A percentile compares a stretch with the other conserved stretches of the same genome.
Conservation (phyloP, 1,140 invertebrate genomes). For the Zaprionus vittiger region DNA sequence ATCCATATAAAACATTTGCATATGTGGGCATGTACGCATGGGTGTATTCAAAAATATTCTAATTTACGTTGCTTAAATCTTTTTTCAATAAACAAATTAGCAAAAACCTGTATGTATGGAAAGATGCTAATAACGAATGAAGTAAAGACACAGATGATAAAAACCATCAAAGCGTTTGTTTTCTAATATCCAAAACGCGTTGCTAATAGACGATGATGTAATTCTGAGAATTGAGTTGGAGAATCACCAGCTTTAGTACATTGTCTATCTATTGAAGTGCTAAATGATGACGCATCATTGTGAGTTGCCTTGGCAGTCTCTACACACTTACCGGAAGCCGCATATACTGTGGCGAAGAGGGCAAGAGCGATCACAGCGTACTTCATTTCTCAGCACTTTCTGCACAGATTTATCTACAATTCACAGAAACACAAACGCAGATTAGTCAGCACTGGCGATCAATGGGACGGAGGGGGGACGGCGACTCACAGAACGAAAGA, state of each 20-base stretch:
- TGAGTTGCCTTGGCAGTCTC: neutral
- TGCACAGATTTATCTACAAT: slow-evolving; percentile 26
- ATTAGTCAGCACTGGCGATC: slow-evolving; percentile 19
- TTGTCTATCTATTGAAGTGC: slow-evolving; percentile 3
- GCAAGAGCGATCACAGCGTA: slow-evolving; percentile 64
- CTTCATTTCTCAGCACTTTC: slow-evolving; percentile 53
- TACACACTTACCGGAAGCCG: slow-evolving; percentile 67
- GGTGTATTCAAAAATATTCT: slow-evolving; percentile 9
- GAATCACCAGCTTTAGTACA: slow-evolving; percentile 17
- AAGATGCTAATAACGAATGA: slow-evolving; percentile 27
- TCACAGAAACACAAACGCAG: slow-evolving; percentile 31
- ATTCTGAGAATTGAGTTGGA: slow-evolving; percentile 12
- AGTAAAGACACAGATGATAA: slow-evolving; percentile 26
- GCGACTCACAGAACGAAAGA: slow-evolving; percentile 57
- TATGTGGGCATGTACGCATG: neutral
- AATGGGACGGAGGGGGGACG: neutral
- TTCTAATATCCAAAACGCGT: slow-evolving; percentile 33
- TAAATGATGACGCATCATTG: slow-evolving; percentile 31
- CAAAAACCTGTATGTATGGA: slow-evolving; percentile 29
- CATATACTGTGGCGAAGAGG: slow-evolving; percentile 41
- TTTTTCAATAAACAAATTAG: slow-evolving; percentile 23
- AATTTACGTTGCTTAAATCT: neutral
- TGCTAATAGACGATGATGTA: slow-evolving; percentile 45
- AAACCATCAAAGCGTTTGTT: slow-evolving; percentile 43
- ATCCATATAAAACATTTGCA: neutral